Base-by-base conservation (phyloP, 2,888 invertebrate species). In the Boloria selene region DNA sequence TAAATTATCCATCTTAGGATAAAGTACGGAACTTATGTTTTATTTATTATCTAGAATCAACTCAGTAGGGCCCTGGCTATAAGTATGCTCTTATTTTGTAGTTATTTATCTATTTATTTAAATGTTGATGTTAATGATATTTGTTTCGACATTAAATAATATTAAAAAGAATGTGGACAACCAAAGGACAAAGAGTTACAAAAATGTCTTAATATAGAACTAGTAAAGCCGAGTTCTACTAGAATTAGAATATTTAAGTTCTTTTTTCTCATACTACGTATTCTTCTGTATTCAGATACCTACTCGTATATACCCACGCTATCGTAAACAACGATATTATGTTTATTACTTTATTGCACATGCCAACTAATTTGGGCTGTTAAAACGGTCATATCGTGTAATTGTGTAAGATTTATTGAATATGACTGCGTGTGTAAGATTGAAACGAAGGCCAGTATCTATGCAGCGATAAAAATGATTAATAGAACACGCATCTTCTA, bases 351-450 rank as follows among this genome's bases (percentile, higher is more conserved):
- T 69, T 58, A 68, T 67, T 71, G 66, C 70, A 65, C 63, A 68
- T 72, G 69, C 65, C 67, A 70, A 71, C 68, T 70, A 67, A 70
- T 74, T 74, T 65, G 72, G 72, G 60, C 72, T 67, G 66, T 64
- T 69, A 67, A 63, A 67, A 67, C 52, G 50, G 52, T 65, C 70
- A 68, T 64, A 59, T 71, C 61, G 65, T 56, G 61, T 71, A 70
- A 71, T 71, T 71, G 68, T 65, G 44, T 59, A 67, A 69, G 71
- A 72, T 71, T 71, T 72, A 73, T 71, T 69, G 64, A 42, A 64
- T 65, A 55, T 54, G 52, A 61, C 62, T 67, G 65, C 64, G 68
- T 67, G 69, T 65, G 61, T 61, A 64, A 65, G 61, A 69, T 67
- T 69, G 69, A 61, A 70, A 63, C 61, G 73, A 71, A 72, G 73